These are phyloP conservation scores for Lophotis ruficrista DNA, from an alignment of 2,113 vertebrate species.

Conservation along the genomic window DNA sequence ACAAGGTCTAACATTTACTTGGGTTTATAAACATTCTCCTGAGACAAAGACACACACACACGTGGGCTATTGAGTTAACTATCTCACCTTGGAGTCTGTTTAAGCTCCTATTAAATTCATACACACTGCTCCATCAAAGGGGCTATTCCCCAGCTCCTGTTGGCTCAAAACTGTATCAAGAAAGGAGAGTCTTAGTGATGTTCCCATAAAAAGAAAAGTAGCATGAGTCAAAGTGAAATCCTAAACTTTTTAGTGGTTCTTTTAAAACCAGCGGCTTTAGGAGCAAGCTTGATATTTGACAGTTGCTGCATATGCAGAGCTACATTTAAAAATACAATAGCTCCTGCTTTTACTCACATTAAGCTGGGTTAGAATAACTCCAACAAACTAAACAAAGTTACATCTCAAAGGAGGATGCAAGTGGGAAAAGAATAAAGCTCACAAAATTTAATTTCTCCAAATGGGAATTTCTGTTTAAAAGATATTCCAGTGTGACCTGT, in stretches of 20 bases:
- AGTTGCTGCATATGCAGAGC: neutral
- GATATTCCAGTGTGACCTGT: neutral
- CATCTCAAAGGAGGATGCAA: neutral
- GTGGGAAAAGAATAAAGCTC: neutral
- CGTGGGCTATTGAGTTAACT: neutral
- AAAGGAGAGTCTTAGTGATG: neutral
- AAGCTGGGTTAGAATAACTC: neutral
- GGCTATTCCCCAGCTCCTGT: neutral
- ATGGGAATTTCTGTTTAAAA: neutral
- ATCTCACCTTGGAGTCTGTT: neutral
- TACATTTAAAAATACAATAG: neutral
- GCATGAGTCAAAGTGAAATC: conserved; percentile 47
- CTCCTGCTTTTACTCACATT: conserved; percentile 33
- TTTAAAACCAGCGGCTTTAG: conserved; percentile 33
- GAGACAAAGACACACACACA: neutral
- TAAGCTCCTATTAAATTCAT: neutral
- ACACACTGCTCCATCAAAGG: neutral
- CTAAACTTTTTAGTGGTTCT: conserved; percentile 38
- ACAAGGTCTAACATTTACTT: neutral
- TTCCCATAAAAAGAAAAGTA: conserved; percentile 30
- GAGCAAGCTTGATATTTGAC: conserved; percentile 16
- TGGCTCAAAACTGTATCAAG: conserved; percentile 28
- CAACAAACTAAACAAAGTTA: neutral
- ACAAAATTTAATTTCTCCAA: neutral
- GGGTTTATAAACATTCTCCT: neutral